These are phyloP conservation scores for Scaptomyza hsui DNA, from an alignment of 1,140 invertebrate genomes.

Conservation along the genomic window DNA sequence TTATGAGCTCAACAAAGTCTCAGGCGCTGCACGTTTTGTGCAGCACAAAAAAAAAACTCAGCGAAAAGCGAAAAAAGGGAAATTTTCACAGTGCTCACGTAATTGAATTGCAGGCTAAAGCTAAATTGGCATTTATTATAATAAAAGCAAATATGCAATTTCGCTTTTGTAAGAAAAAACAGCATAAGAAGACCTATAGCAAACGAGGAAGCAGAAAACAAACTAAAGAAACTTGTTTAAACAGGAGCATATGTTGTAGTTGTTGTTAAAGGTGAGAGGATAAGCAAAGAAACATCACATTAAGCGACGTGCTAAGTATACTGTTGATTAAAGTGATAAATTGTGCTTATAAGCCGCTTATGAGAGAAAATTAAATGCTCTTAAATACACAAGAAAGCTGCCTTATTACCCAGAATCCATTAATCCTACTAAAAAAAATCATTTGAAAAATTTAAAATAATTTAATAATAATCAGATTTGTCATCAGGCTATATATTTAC, in stretches of 20 bases:
- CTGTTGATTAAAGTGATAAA: slow-evolving; percentile 24
- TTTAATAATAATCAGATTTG: too few species aligned
- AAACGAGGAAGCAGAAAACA: slow-evolving; percentile 31
- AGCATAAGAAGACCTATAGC: slow-evolving; percentile 2
- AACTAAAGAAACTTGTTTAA: slow-evolving; percentile 30
- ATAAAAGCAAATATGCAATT: slow-evolving; percentile 83
- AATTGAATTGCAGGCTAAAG: slow-evolving; percentile 79
- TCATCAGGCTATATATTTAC: too few species aligned
- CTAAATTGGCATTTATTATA: slow-evolving; percentile 83
- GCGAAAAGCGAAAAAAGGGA: slow-evolving; percentile 71
- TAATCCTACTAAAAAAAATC: slow-evolving; percentile 19
- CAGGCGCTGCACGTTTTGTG: slow-evolving; percentile 58
- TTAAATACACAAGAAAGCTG: neutral
- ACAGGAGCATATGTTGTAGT: slow-evolving; percentile 8
- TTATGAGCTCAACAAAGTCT: slow-evolving; percentile 57
- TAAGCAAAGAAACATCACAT: neutral
- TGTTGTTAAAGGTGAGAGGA: slow-evolving; percentile 23
- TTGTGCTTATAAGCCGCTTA: slow-evolving; percentile 11
- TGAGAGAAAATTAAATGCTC: slow-evolving; percentile 4
- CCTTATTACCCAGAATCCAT: neutral
- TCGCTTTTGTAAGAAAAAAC: slow-evolving; percentile 54
- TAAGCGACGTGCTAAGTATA: slow-evolving; percentile 14
- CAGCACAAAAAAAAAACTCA: slow-evolving; percentile 22
- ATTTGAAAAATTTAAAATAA: slow-evolving; percentile 11
- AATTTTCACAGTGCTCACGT: slow-evolving; percentile 78